Evolutionary conservation across 1,140 invertebrate species (phyloP).

Genomic region (Drosophila orosa): DNA sequence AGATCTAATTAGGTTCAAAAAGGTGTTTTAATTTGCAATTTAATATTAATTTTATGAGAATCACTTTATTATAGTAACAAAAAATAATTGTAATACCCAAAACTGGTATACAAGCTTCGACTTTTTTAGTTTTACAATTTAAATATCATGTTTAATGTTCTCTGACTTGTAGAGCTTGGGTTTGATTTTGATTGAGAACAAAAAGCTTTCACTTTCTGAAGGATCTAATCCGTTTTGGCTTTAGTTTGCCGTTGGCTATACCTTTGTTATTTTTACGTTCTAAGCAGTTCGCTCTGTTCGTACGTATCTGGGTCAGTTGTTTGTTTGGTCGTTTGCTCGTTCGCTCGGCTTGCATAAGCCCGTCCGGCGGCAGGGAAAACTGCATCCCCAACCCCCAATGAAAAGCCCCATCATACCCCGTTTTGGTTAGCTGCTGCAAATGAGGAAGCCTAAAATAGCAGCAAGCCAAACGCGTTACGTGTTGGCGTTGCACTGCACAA

Average conservation of each 20-base stretch:
- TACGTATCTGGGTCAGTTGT: constrained; percentile 58
- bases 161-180: no score
- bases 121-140: neutral
- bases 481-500: constrained; percentile 42
- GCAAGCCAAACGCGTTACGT: constrained; percentile 57
- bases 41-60: neutral
- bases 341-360: constrained; percentile 54
- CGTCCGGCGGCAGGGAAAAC: constrained; percentile 18
- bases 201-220: constrained; percentile 32
- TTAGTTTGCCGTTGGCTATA: constrained; percentile 24
- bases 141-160: neutral
- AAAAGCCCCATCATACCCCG: constrained; percentile 27
- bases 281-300: constrained; percentile 24
- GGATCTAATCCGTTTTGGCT: constrained; percentile 42
- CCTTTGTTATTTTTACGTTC: constrained; percentile 5
- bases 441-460: constrained; percentile 81
- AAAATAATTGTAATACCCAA: neutral
- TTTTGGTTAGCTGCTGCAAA: constrained; percentile 58
- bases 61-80: neutral
- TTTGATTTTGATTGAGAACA: constrained; percentile 23
- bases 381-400: constrained; percentile 7
- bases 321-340: constrained; percentile 30
- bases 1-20: no score
- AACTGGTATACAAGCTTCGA: neutral
- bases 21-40: neutral